Evolutionary conservation across 2,888 invertebrate species (phyloP).

Genomic region (Phaonia tiefii): DNA sequence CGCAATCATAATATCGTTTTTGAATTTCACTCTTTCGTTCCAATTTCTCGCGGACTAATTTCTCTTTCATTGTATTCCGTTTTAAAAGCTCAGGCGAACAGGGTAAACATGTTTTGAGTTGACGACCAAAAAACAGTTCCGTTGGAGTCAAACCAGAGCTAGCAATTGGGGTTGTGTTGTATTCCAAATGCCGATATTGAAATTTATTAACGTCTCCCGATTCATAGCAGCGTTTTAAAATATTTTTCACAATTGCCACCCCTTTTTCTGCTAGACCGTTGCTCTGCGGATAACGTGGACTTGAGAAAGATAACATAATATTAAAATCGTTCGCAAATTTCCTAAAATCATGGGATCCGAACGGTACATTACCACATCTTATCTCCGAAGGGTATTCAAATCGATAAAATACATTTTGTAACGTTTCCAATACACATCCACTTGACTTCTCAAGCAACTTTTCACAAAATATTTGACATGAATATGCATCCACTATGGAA

Average conservation of each 20-base stretch:
- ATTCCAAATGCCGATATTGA: slow-evolving; percentile 66
- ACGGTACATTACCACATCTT: slow-evolving; percentile 56
- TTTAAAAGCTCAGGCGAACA: no score
- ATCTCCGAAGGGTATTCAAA: no score
- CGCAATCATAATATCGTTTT: no score
- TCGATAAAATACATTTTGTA: no score
- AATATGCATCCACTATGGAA: slow-evolving; percentile 47
- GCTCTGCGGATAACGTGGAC: slow-evolving; percentile 47
- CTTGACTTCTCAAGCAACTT: slow-evolving; percentile 2
- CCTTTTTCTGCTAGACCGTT: slow-evolving; percentile 55
- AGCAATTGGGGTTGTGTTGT: slow-evolving; percentile 58
- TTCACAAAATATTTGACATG: slow-evolving; percentile 12
- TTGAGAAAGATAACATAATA: slow-evolving; percentile 43
- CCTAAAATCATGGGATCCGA: slow-evolving; percentile 49
- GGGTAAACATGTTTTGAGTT: no score
- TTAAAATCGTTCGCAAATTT: slow-evolving; percentile 30
- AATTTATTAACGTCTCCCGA: slow-evolving; percentile 39
- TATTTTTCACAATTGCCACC: slow-evolving; percentile 59
- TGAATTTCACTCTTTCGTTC: no score
- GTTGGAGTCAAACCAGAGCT: no score
- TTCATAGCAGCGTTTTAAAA: no score
- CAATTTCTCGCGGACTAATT: not conserved
- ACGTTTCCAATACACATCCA: no score
- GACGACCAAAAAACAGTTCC: no score
- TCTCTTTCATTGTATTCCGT: not conserved